Conservation (phyloP, 1,140 invertebrate genomes). For the Popillia japonica region DNA sequence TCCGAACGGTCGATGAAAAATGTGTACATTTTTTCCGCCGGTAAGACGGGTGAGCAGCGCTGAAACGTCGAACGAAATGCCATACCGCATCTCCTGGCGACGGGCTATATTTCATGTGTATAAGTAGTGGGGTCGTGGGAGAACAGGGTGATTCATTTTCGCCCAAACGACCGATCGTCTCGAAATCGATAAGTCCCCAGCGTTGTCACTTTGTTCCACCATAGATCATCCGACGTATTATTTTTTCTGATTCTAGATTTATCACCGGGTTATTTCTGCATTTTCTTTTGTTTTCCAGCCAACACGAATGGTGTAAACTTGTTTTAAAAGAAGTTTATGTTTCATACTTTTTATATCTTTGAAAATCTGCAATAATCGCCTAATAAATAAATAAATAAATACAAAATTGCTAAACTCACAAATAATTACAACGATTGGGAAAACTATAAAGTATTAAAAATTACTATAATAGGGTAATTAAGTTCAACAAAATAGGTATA, state of each 20-base stretch:
- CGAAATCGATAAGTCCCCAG: not conserved
- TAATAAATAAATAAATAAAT: no score
- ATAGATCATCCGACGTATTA: not conserved
- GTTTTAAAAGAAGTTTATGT: no score
- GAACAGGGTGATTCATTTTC: not conserved
- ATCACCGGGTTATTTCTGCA: not conserved
- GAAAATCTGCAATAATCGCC: no score
- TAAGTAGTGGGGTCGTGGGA: not conserved
- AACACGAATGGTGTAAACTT: no score
- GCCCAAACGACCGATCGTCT: not conserved
- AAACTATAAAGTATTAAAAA: no score
- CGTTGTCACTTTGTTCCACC: not conserved
- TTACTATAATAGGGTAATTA: no score
- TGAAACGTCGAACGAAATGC: not conserved
- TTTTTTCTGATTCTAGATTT: not conserved
- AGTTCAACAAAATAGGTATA: no score
- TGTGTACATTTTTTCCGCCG: not conserved
- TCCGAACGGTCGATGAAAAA: not conserved
- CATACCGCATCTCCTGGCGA: not conserved
- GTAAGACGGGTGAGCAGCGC: not conserved
- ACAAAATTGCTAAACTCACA: no score
- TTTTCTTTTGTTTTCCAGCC: no score
- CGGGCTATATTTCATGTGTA: not conserved
- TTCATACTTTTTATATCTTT: no score
- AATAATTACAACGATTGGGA: no score